Base-by-base conservation (phyloP, 1,140 invertebrate genomes). In the Metaphire vulgaris region DNA sequence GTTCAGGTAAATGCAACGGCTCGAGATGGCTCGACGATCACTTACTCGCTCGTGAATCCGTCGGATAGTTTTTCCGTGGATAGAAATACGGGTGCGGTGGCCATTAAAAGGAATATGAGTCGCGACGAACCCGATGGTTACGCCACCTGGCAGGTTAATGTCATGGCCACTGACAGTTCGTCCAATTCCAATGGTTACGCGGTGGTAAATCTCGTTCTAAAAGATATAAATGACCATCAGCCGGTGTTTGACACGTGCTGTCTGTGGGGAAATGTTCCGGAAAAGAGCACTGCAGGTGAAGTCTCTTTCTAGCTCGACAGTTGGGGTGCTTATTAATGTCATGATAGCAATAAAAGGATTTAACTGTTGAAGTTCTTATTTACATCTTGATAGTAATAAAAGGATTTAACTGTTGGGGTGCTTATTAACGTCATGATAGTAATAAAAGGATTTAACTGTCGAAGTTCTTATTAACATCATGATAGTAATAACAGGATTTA, bases 151-250 rank as follows among this genome's bases (percentile, higher is more conserved):
- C 74, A 69, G 73, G 26, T 78, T 29, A 70, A 75, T 28, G 66
- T 78, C 6, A 56, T 64, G 16, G 77, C 73, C 33, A 70, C 34
- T 1, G 73, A 75, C 33, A 56, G 66, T n/a, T 30, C 66, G 28
- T n/a, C n/a, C 2, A 33, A 56, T 21, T 33, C 31, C 29, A 15
- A 29, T 15, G 74, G 73, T 41, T 78, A 78, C n/a, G 74, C n/a
- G 1, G 69, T 75, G n/a, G 6, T 78, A 1, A 69, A 28, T 32
- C 73, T 78, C 28, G 41, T n/a, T 6, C 64, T 75, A 33, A 75
- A 21, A n/a, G 77, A 78, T 69, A 75, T 75, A 21, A 78, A 78
- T 65, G 77, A 78, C 69, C 67, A 78, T 32, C 65, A 29, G 1
- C 77, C 77, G 6, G 33, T 78, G 16, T 78, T 78, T 33, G 74